phyloP scores from a whole-genome alignment of 2,888 invertebrate genomes.

The Argyresthia albistria region DNA sequence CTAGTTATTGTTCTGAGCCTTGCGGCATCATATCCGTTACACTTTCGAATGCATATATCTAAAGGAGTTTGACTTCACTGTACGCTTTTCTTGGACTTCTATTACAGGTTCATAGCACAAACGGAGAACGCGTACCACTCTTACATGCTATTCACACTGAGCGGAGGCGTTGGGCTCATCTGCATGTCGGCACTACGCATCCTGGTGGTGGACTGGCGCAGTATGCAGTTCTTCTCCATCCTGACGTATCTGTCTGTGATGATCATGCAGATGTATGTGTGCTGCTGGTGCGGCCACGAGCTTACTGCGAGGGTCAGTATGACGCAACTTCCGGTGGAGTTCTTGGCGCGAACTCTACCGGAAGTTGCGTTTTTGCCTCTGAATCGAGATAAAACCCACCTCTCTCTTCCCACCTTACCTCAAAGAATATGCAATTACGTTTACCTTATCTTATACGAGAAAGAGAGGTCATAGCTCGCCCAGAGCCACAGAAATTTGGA shows the following conservation, averaged over 20 bases:
- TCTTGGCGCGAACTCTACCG: no score
- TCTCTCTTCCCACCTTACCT: no score
- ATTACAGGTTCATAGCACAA: conserved; percentile 46
- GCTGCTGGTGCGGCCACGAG: conserved; percentile 70
- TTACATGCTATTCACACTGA: conserved; percentile 64
- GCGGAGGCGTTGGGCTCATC: conserved; percentile 59
- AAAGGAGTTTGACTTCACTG: no score
- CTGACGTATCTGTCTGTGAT: conserved; percentile 53
- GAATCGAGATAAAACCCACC: no score
- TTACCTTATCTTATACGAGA: no score
- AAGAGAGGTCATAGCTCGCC: no score
- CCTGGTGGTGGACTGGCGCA: conserved; percentile 45
- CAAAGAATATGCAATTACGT: no score
- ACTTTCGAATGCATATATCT: no score
- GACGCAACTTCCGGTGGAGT: background rate
- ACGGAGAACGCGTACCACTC: conserved; percentile 62
- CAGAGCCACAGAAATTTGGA: no score
- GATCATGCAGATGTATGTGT: conserved; percentile 60
- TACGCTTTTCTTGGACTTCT: background rate
- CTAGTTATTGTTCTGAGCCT: no score
- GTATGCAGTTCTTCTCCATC: conserved; percentile 53
- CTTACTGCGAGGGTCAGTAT: conserved; percentile 50
- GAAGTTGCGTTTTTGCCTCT: no score
- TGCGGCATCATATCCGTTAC: no score
- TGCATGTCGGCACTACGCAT: conserved; percentile 57